Percentiles rank a stretch among this genome's conserved stretches.
Conservation (phyloP, 2,113 vertebrate species). For the Urocynchramus pylzowi region DNA sequence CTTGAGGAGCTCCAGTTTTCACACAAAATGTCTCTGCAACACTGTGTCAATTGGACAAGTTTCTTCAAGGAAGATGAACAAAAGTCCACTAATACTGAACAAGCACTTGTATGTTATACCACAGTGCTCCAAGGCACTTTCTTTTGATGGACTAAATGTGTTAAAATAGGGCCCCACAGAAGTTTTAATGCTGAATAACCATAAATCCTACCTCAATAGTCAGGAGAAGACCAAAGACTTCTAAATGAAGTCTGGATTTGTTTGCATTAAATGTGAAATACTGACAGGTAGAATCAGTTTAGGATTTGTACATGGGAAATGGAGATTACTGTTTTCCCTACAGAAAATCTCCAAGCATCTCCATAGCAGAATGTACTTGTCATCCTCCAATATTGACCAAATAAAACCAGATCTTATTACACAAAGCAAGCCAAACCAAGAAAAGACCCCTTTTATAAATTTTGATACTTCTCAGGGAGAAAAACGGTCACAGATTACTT, state of each 20-base stretch:
- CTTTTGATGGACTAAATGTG: background rate
- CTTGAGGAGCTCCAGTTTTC: background rate
- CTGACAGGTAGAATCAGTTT: background rate
- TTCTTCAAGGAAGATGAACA: background rate
- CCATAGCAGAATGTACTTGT: background rate
- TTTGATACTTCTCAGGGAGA: background rate
- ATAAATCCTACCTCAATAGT: background rate
- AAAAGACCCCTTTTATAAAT: background rate
- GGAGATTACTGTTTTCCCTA: background rate
- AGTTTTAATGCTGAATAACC: background rate
- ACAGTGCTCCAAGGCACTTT: background rate
- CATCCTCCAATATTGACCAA: background rate
- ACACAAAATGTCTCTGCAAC: background rate
- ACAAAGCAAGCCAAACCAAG: background rate
- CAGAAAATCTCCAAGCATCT: background rate
- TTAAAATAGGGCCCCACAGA: background rate
- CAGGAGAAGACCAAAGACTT: background rate
- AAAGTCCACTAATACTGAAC: background rate
- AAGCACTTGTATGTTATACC: background rate
- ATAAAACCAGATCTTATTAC: background rate
- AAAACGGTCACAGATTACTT: background rate
- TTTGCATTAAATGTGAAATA: background rate
- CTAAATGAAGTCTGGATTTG: background rate
- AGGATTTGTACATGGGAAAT: background rate
- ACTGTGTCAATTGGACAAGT: background rate